Conservation (phyloP, 2,888 invertebrate species). For the Spisula solida region DNA sequence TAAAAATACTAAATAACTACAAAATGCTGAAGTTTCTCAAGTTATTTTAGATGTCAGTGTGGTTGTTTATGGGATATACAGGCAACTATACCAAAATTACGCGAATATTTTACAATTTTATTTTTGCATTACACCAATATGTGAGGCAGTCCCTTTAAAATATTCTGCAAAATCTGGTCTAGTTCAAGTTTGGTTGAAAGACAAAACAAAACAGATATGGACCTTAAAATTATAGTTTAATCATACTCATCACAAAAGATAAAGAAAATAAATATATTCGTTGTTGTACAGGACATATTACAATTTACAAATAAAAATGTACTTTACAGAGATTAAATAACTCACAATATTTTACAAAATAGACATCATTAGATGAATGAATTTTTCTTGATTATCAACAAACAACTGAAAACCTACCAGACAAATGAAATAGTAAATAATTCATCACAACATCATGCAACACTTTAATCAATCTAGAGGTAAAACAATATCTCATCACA, state of each 20-base stretch:
- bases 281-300: not conserved
- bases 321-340: slow-evolving; percentile 13
- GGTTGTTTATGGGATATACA: too few relatives aligned
- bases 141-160: too few relatives aligned
- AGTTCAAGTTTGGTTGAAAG: not conserved
- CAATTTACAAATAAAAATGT: slow-evolving; percentile 21
- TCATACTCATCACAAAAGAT: not conserved
- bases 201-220: not conserved
- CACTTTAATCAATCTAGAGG: too few relatives aligned
- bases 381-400: not conserved
- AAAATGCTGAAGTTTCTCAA: too few relatives aligned
- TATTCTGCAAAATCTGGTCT: too few relatives aligned
- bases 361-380: not conserved
- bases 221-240: not conserved
- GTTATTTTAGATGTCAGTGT: too few relatives aligned
- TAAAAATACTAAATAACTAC: too few relatives aligned
- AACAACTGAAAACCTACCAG: not conserved
- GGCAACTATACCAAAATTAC: too few relatives aligned
- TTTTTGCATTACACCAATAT: too few relatives aligned
- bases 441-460: too few relatives aligned
- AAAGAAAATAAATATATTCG: slow-evolving; percentile 17
- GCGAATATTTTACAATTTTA: too few relatives aligned
- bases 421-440: too few relatives aligned
- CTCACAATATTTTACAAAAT: slow-evolving; percentile 10
- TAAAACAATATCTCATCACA: not conserved